Base-by-base conservation (phyloP, 2,888 invertebrate genomes). In the Zootermopsis nevadensis region DNA sequence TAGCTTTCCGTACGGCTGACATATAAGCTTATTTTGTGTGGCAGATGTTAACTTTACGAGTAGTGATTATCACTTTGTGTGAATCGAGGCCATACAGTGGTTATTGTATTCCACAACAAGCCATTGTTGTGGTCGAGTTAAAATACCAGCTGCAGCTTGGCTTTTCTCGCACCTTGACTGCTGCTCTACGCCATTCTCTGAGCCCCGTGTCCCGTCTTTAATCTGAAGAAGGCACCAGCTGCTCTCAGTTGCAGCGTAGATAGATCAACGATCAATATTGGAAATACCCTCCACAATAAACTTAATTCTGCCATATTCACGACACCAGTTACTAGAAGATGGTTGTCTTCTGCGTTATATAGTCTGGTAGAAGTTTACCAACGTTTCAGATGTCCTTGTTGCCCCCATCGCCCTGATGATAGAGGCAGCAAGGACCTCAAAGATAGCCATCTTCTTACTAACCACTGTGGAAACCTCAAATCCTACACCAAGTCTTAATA, bases 161-260 rank as follows among this genome's bases (percentile, higher is more conserved):
- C 48, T 48, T 48, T 48, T 48, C 48, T 48, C 48, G 15, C 48
- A 15, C 15, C 48, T 1, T 3, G 48, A 48, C n/a, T n/a, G 60
- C 60, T 69, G 69, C 67, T 30, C 27, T 67, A 30, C 30, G 67
- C 67, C 67, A 67, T 30, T 12, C 66, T 10, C 27, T 27, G 66
- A 27, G 69, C 33, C 6, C 3, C 6, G 10, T 31, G 69, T 31
- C 27, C 19, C 69, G 33, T 69, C 69, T 33, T 69, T 69, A 69
- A 69, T 69, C 69, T 69, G 69, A 69, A 69, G 69, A 69, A 31
- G 69, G 24, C 19, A 69, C 69, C 69, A 69, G 69, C 19, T 69
- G 69, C 31, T 31, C 22, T 31, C 69, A 33, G 19, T 33, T 10
- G 0, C 60, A 60, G 27, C 60, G 60, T n/a, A 27, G 12, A 60